Conservation (phyloP, 1,140 invertebrate genomes). For the Rhynchophorus ferrugineus region DNA sequence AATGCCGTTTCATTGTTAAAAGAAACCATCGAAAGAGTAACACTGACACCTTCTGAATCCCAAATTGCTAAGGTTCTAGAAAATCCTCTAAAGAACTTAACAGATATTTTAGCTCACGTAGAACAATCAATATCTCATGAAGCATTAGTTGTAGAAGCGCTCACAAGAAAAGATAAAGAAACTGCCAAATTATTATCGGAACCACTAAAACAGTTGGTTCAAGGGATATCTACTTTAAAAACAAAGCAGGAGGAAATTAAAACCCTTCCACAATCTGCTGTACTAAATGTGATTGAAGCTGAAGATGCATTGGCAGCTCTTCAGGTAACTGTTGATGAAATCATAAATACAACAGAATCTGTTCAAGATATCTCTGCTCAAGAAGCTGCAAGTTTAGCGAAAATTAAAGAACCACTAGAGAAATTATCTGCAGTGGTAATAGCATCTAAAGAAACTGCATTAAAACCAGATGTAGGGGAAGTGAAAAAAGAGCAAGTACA, state of each 20-base stretch:
- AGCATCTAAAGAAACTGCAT: not conserved
- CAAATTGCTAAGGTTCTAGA: constrained; percentile 9
- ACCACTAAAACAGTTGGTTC: not conserved
- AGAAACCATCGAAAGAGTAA: constrained; percentile 8
- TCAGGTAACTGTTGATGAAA: constrained; percentile 1
- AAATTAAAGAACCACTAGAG: not conserved
- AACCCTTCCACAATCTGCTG: not conserved
- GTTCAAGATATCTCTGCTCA: constrained; percentile 6
- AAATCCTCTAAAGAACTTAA: not conserved
- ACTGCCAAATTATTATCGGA: not conserved
- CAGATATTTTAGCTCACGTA: not conserved
- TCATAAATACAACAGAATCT: not conserved
- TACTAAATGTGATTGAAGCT: not conserved
- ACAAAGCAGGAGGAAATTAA: not conserved
- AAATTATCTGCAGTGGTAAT: constrained; percentile 5
- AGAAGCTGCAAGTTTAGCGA: not conserved
- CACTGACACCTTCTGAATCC: constrained; percentile 4
- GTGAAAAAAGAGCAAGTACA: constrained; percentile 6
- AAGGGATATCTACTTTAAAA: not conserved
- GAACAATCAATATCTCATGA: too few relatives aligned
- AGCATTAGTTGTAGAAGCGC: too few relatives aligned
- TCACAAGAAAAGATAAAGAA: not conserved
- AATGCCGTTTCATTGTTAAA: constrained; percentile 11
- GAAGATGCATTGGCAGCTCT: not conserved
- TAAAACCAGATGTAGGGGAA: not conserved